phyloP scores from a whole-genome alignment of 2,797 vertebrate species.

The Falco naumanni region DNA sequence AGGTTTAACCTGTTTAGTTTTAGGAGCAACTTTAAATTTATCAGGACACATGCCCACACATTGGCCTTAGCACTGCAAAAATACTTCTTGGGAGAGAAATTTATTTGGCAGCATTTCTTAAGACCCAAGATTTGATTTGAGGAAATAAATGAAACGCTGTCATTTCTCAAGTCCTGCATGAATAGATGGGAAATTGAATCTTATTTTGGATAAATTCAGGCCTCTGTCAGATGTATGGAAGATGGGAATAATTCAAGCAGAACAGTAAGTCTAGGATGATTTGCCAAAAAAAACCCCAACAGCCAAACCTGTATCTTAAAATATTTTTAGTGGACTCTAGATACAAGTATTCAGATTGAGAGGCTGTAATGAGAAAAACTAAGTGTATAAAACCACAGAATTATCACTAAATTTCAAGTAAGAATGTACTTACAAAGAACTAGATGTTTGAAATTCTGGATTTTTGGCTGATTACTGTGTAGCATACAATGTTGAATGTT shows the following conservation, averaged over 20 bases:
- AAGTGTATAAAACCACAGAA: neutral
- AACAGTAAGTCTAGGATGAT: neutral
- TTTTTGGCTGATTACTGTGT: neutral
- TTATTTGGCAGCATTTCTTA: neutral
- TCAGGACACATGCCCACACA: neutral
- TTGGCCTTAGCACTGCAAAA: neutral
- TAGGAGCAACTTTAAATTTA: neutral
- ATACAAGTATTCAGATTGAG: neutral
- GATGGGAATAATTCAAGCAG: neutral
- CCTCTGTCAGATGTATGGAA: neutral
- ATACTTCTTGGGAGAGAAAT: neutral
- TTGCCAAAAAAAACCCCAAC: neutral
- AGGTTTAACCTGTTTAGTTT: neutral
- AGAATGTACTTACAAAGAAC: neutral
- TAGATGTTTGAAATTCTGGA: neutral
- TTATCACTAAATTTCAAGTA: neutral
- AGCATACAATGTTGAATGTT: neutral
- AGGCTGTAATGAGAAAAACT: neutral
- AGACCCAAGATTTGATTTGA: neutral
- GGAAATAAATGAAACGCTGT: neutral
- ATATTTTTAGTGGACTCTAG: neutral
- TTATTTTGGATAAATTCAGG: neutral
- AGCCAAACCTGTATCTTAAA: neutral
- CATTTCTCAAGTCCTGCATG: neutral
- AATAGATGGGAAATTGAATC: slow-evolving; percentile 19